Base-by-base conservation (phyloP, 1,140 invertebrate genomes). In the Musca domestica region DNA sequence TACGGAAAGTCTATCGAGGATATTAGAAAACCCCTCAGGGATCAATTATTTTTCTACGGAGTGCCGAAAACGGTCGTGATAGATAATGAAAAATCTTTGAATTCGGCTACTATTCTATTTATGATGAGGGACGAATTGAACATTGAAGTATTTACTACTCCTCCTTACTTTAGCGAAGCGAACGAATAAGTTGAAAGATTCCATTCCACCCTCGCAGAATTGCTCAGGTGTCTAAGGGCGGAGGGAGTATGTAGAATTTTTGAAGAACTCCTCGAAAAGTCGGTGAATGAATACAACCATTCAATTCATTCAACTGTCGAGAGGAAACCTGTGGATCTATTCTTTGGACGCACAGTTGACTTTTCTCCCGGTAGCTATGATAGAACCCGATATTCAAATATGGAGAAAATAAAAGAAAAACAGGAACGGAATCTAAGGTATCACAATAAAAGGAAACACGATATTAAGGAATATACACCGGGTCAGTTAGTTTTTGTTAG, bases 321-420 rank as follows among this genome's bases (percentile, higher is more conserved):
- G n/a, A n/a, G n/a, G n/a, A n/a, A n/a, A n/a, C n/a, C n/a, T n/a
- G n/a, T n/a, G n/a, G n/a, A n/a, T n/a, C n/a, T n/a, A n/a, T n/a
- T n/a, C n/a, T n/a, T n/a, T n/a, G n/a, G n/a, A n/a, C n/a, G n/a
- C n/a, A n/a, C n/a, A n/a, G n/a, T n/a, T n/a, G n/a, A n/a, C n/a
- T n/a, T n/a, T n/a, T n/a, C n/a, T n/a, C n/a, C n/a, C n/a, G n/a
- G n/a, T n/a, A 14, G 6, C 14, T 34, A 19, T 12, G 27, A 63
- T 47, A 85, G 87, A 10, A 19, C 12, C 2, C 15, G 30, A 30
- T 30, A 52, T 41, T 41, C 34, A 6, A 46, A 15, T 46, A 12
- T 15, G 41, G 41, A 46, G 10, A 46, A 15, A 15, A 15, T 46
- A 9, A 66, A 54, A 23, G 47, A 20, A 10, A 52, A 66, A 66